Evolutionary conservation across 2,888 invertebrate species (phyloP).

Genomic region (Ctena decussata): DNA sequence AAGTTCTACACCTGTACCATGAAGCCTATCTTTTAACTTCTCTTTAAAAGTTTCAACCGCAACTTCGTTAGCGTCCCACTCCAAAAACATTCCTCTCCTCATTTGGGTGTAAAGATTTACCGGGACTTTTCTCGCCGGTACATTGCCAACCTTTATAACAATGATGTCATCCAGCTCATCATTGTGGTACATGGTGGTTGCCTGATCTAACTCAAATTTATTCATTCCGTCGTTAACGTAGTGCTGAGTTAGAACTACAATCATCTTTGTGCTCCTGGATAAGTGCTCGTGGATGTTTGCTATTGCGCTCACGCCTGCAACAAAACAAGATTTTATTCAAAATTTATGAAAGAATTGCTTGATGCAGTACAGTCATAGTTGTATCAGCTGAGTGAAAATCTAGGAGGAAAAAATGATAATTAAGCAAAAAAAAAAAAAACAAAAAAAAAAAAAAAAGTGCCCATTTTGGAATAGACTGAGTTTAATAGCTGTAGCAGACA

Average conservation of each 20-base stretch:
- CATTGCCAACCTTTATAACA: constrained; percentile 58
- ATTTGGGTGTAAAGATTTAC: not conserved
- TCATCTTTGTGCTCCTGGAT: constrained; percentile 53
- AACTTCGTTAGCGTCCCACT: not conserved
- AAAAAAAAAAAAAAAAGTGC: not conserved
- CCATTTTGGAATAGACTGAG: not conserved
- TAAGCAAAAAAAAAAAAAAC: not conserved
- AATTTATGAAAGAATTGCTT: not conserved
- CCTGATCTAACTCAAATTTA: constrained; percentile 62
- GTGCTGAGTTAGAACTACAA: constrained; percentile 66
- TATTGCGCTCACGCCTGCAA: constrained; percentile 39
- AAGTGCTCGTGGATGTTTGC: constrained; percentile 65
- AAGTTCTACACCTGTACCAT: too few relatives aligned
- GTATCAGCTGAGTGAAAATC: not conserved
- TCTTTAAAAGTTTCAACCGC: not conserved
- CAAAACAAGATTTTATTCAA: not conserved
- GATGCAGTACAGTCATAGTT: not conserved
- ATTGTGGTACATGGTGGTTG: constrained; percentile 36
- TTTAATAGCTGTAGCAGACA: not conserved
- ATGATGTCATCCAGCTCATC: constrained; percentile 56
- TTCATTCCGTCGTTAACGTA: constrained; percentile 58
- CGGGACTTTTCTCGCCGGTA: constrained; percentile 32
- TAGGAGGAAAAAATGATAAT: not conserved
- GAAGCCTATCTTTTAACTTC: not conserved
- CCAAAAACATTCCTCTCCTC: not conserved